A percentile compares a stretch with the other conserved stretches of the same genome.
Conservation (phyloP, 2,113 vertebrate species). For the Alaudala cheleensis region DNA sequence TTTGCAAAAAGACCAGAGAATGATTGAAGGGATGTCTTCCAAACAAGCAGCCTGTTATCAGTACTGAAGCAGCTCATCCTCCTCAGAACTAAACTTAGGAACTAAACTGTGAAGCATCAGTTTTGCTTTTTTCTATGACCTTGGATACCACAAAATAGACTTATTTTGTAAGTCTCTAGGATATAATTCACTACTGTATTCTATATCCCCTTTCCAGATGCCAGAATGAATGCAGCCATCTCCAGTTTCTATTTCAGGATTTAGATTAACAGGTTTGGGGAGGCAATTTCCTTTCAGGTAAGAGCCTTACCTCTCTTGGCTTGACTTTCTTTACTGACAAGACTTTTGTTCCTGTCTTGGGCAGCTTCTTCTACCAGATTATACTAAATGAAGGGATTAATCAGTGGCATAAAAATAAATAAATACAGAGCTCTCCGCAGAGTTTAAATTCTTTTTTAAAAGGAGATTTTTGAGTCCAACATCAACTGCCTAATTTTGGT, state of each 20-base stretch:
- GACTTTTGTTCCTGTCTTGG: neutral
- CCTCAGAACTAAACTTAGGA: neutral
- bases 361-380: neutral
- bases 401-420: neutral
- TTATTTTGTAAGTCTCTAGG: neutral
- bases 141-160: neutral
- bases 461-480: conserved; percentile 1
- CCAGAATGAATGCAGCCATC: neutral
- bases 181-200: neutral
- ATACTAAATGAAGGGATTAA: conserved; percentile 32
- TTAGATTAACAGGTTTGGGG: neutral
- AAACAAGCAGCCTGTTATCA: neutral
- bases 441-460: neutral
- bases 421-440: neutral
- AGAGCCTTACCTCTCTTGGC: neutral
- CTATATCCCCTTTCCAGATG: neutral
- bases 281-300: neutral
- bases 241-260: neutral
- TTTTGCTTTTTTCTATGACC: neutral
- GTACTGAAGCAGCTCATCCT: neutral
- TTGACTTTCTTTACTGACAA: neutral
- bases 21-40: neutral
- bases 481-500: conserved; percentile 58
- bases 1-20: neutral
- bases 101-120: accelerated